Evolutionary conservation across 1,140 invertebrate species (phyloP).

Genomic region (Leptinotarsa texana): DNA sequence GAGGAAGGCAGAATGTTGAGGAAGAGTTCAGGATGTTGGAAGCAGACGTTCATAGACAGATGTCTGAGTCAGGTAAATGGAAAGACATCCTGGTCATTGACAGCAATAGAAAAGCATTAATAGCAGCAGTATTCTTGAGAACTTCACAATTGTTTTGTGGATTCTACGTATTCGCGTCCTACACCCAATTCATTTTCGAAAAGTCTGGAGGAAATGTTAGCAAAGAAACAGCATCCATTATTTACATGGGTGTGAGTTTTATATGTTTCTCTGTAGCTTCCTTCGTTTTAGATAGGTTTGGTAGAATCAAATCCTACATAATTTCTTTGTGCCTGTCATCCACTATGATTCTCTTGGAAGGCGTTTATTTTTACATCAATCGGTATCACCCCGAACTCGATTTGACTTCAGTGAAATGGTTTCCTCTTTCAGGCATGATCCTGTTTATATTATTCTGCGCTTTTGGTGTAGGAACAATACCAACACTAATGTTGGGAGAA

Average conservation of each 20-base stretch:
- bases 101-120: slow-evolving; percentile 39
- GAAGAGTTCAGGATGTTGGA: slow-evolving; percentile 37
- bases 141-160: slow-evolving; percentile 31
- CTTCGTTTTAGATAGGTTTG: slow-evolving; percentile 56
- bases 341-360: slow-evolving; percentile 53
- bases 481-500: slow-evolving; percentile 47
- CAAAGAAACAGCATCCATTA: slow-evolving; percentile 28
- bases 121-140: slow-evolving; percentile 34
- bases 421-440: slow-evolving; percentile 44
- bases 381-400: slow-evolving; percentile 32
- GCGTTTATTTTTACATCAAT: slow-evolving; percentile 54
- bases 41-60: slow-evolving; percentile 40
- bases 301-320: slow-evolving; percentile 38
- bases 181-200: slow-evolving; percentile 49
- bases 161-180: slow-evolving; percentile 32
- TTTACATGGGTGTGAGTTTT: slow-evolving; percentile 61
- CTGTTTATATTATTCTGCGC: slow-evolving; percentile 37
- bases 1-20: slow-evolving; percentile 36
- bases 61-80: slow-evolving; percentile 47
- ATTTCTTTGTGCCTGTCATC: slow-evolving; percentile 33
- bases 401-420: slow-evolving; percentile 38
- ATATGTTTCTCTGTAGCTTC: slow-evolving; percentile 69
- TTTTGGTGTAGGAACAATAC: slow-evolving; percentile 42
- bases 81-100: slow-evolving; percentile 41
- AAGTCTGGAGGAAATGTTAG: slow-evolving; percentile 49